phyloP scores from a whole-genome alignment of 2,797 vertebrate genomes.

The Diplodus puntazzo region DNA sequence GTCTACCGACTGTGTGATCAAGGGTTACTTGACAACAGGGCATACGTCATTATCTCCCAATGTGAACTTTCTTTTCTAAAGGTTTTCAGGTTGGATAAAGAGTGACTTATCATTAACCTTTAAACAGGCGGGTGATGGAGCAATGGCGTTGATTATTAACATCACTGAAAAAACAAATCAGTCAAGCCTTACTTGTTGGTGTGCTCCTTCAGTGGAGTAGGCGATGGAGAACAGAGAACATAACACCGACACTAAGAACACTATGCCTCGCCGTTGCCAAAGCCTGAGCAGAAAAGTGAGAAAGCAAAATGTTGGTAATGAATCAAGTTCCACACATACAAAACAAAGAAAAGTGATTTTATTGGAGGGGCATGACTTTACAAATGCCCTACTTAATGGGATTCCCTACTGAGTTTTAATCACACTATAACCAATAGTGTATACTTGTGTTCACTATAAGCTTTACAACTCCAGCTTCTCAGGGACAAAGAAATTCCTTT shows the following conservation, averaged over 20 bases:
- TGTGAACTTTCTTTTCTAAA: constrained; percentile 8
- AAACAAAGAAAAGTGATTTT: neutral
- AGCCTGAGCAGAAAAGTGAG: constrained; percentile 83
- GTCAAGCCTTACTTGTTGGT: constrained; percentile 91
- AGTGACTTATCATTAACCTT: constrained; percentile 72
- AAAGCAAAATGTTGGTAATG: constrained; percentile 1
- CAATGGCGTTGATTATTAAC: constrained; percentile 66
- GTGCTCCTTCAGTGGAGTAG: constrained; percentile 94
- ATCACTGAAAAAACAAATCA: constrained; percentile 14
- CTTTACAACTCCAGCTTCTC: neutral
- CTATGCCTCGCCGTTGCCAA: constrained; percentile 90
- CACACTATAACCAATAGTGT: neutral
- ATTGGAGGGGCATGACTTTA: neutral
- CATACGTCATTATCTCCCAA: constrained; percentile 34
- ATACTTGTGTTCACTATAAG: neutral
- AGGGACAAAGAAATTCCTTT: neutral
- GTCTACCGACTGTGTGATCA: constrained; percentile 41
- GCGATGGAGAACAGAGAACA: constrained; percentile 88
- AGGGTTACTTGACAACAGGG: constrained; percentile 64
- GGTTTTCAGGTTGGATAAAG: constrained; percentile 20
- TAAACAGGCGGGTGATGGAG: constrained; percentile 42
- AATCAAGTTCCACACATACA: constrained; percentile 1
- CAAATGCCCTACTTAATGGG: neutral
- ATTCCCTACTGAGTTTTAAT: neutral
- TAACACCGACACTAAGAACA: constrained; percentile 87